Conservation (phyloP, 2,113 vertebrate species). For the Mus spicilegus region DNA sequence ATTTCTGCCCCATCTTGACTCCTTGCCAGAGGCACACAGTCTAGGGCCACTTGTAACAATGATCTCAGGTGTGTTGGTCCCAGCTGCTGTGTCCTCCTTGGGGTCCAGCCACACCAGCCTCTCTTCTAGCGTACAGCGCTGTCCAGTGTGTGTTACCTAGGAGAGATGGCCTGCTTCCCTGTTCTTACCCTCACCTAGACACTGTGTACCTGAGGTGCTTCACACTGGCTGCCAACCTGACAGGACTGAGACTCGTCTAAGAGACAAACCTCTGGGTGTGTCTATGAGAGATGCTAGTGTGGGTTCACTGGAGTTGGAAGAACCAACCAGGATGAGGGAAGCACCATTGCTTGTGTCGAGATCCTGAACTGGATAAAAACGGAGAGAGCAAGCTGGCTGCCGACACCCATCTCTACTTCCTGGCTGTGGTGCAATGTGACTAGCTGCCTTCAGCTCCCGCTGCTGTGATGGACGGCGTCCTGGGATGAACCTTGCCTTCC, state of each 20-base stretch:
- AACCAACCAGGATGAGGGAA: not conserved
- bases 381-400: not conserved
- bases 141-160: fast-evolving
- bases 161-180: not conserved
- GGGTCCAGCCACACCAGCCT: not conserved
- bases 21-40: not conserved
- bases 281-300: not conserved
- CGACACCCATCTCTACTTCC: not conserved
- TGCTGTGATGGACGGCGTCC: not conserved
- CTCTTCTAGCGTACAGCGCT: not conserved
- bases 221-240: not conserved
- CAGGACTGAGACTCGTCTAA: not conserved
- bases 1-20: not conserved
- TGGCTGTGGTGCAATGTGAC: not conserved
- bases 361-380: not conserved
- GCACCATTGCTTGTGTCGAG: not conserved
- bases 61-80: not conserved
- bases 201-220: not conserved
- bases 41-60: not conserved
- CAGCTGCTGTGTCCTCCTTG: not conserved
- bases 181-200: not conserved
- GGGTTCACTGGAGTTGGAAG: not conserved
- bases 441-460: not conserved
- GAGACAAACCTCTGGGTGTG: not conserved
- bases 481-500: not conserved